phyloP scores from a whole-genome alignment of 2,113 vertebrate genomes.

The Hippocampus comes region DNA sequence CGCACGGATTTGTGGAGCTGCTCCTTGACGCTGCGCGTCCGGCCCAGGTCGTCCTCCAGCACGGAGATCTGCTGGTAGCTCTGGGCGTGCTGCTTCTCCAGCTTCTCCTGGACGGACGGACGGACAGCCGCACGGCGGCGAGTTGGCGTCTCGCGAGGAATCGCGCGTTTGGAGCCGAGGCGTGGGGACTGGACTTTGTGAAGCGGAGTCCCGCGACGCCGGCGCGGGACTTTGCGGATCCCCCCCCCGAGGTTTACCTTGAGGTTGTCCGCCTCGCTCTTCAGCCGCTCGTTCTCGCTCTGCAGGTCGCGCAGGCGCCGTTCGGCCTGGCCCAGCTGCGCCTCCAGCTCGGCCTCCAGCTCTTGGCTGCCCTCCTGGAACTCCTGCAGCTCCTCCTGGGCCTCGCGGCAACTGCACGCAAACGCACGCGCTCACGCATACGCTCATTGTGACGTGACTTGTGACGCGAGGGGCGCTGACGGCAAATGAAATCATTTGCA shows the following conservation, averaged over 20 bases:
- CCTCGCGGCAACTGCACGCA: constrained; percentile 83
- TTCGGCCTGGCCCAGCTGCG: constrained; percentile 91
- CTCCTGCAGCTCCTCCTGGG: constrained; percentile 93
- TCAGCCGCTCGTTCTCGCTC: constrained; percentile 92
- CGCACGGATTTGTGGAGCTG: constrained; percentile 96
- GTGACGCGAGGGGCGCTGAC: too few relatives aligned
- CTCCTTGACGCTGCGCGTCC: constrained; percentile 93
- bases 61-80: constrained; percentile 94
- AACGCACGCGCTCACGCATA: background rate
- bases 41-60: constrained; percentile 91
- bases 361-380: constrained; percentile 98
- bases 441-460: background rate
- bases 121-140: too few relatives aligned
- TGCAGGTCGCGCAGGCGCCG: constrained; percentile 92
- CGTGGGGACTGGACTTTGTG: too few relatives aligned
- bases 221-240: too few relatives aligned
- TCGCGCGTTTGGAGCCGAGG: too few relatives aligned
- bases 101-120: constrained; percentile 80
- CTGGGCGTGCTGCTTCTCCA: constrained; percentile 93
- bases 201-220: too few relatives aligned
- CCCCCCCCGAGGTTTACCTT: constrained; percentile 76
- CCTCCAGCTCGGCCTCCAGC: constrained; percentile 93
- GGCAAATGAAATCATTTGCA: too few relatives aligned
- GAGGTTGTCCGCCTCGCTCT: constrained; percentile 84
- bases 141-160: too few relatives aligned